A percentile compares a stretch with the other conserved stretches of the same genome.
phyloP scores from a whole-genome alignment of 2,113 vertebrate species.

The Hepsetus odoe region DNA sequence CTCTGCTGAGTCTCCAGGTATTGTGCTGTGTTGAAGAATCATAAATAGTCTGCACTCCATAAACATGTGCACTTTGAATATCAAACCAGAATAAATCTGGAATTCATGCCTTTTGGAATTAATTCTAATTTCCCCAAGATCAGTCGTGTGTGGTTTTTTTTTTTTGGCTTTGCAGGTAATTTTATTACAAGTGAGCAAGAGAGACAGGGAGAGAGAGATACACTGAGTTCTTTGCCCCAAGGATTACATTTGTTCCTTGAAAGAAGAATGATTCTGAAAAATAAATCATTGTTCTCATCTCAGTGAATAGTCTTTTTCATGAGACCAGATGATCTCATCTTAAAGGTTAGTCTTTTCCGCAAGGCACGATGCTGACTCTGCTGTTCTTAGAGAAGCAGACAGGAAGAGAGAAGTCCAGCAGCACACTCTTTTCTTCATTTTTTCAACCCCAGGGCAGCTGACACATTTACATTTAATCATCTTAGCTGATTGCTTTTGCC shows the following conservation, averaged over 20 bases:
- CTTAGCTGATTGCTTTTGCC: slow-evolving; percentile 8
- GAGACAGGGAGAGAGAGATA: not conserved
- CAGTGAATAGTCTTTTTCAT: not conserved
- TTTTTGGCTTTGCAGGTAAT: not conserved
- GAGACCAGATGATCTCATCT: slow-evolving; percentile 33
- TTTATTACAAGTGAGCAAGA: not conserved
- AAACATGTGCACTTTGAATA: not conserved
- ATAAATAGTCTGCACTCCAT: not conserved
- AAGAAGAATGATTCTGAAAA: not conserved
- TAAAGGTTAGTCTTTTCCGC: slow-evolving; percentile 12
- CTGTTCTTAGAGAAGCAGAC: not conserved
- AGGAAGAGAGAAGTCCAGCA: not conserved
- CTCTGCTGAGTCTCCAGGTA: not conserved
- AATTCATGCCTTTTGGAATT: not conserved
- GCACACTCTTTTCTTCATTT: not conserved
- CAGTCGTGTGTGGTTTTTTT: not conserved
- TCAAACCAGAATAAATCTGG: not conserved
- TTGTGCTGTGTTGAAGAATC: not conserved
- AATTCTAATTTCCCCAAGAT: slow-evolving; percentile 3
- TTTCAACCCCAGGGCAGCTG: not conserved
- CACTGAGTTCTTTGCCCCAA: not conserved
- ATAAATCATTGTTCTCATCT: not conserved
- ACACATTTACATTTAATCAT: slow-evolving; percentile 1
- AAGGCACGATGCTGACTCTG: not conserved
- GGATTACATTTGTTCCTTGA: not conserved